Evolutionary conservation across 2,797 vertebrate species (phyloP), one percentile per base, ranked within the genome.

Genomic region (Emydoidea blandingii): DNA sequence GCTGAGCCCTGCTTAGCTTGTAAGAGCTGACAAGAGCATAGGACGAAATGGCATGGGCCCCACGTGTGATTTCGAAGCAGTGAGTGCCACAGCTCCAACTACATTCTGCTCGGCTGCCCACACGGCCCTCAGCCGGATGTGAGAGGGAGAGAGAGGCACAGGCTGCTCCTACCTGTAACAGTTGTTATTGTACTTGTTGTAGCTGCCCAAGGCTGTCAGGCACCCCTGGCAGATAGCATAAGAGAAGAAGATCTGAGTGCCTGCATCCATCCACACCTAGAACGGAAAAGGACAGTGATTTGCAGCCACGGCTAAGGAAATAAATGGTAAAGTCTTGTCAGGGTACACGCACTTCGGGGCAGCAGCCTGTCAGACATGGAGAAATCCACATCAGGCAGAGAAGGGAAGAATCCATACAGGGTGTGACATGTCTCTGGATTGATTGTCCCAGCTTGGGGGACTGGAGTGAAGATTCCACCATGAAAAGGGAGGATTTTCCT

Each of bases 151-250:
- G 41, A 41, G 41, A 41, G 41, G 41, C 41, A 41, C 41, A 41
- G 41, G 50, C 78, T 85, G 6, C 14, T 68, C 98, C 96, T 94
- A 99, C 99, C 98, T 99, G 98, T 99, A 99, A 94, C 99, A 99
- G 98, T 99, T 98, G 97, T 99, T 99, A 98, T 98, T 98, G 79
- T 99, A 99, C 83, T 99, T 99, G 97, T 99, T 99, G 98, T 99
- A 99, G 98, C 99, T 99, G 82, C 99, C 99, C 94, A 99, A 97
- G 74, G 99, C 98, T 0, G 99, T 99, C 78, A 99, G 98, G 37
- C 99, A 99, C 2, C 99, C 99, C 94, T 99, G 98, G 90, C 99
- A 99, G 89, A 99, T 98, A 29, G 99, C 99, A 0, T 98, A 99
- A 50, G 99, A 99, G 97, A 99, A 99, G 90, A 99, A 98, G 94